Evolutionary conservation across 1,140 invertebrate species (phyloP).

Genomic region (Hylaeus volcanicus): DNA sequence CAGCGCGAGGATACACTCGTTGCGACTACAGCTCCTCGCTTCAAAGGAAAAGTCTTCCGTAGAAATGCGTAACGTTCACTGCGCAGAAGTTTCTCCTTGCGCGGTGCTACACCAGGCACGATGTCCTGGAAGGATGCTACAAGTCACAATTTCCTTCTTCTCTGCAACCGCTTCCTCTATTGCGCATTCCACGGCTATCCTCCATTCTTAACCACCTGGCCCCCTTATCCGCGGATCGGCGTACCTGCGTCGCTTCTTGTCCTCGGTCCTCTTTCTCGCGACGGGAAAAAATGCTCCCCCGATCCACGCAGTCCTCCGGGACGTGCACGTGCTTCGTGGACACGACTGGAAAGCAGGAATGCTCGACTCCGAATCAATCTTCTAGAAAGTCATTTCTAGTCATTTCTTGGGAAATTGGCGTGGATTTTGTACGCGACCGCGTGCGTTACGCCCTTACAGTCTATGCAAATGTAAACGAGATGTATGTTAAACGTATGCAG

Average conservation of each 20-base stretch:
- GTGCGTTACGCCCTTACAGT: no score
- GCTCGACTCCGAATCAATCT: no score
- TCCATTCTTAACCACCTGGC: not conserved
- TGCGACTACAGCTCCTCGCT: not conserved
- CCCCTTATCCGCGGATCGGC: slow-evolving; percentile 24
- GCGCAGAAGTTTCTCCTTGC: not conserved
- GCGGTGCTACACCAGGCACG: not conserved
- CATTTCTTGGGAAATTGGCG: no score
- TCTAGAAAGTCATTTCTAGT: no score
- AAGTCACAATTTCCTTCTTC: slow-evolving; percentile 28
- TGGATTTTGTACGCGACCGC: no score
- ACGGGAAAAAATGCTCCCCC: not conserved
- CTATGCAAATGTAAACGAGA: no score
- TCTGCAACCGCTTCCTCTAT: slow-evolving; percentile 26
- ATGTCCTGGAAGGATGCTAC: slow-evolving; percentile 25
- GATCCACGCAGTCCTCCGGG: not conserved
- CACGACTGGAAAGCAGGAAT: not conserved
- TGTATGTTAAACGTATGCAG: no score
- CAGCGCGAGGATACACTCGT: no score
- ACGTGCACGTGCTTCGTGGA: not conserved
- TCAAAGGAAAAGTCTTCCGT: not conserved
- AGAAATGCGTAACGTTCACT: not conserved
- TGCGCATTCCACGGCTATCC: slow-evolving; percentile 3
- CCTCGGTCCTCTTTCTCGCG: not conserved
- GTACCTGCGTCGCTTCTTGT: not conserved